Base-by-base conservation (phyloP, 2,113 vertebrate genomes). In the Columbina picui region DNA sequence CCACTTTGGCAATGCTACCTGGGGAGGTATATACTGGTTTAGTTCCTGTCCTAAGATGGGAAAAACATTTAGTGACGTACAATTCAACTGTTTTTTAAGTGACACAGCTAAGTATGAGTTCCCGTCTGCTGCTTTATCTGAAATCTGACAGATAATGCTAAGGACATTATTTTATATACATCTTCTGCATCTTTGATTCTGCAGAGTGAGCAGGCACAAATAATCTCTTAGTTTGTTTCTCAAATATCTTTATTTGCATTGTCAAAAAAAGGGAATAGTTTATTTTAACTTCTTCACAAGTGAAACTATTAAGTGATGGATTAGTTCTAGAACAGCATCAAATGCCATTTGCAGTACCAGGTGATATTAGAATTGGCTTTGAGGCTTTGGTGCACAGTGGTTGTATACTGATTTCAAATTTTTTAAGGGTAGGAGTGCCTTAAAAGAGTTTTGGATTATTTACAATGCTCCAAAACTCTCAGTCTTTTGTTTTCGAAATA, bases 1-100 rank as follows among this genome's bases (percentile, higher is more conserved):
- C 99, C 99, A 2, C 99, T 99, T 59, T 99, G 99, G 99, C 99
- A 99, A 96, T 99, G 99, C 97, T 99, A 99, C 97, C 97, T 99
- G 96, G 99, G 99, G 94, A 99, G 99, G 99, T 99, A 97, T n/a
- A 29, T 89, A 47, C 47, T 94, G 57, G 30, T 93, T 85, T 89
- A 45, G 27, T 65, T 97, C 10, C 15, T 23, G 93, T 17, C 52
- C 34, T 53, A 57, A 30, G n/a, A 90, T 26, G 32, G 19, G n/a
- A 49, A 65, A 56, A 84, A 25, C 7, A 47, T 38, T 47, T 6
- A 60, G 0, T 87, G 47, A 83, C 59, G n/a, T 63, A 12, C 81
- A 73, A 76, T 49, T 60, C 25, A 34, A 32, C 9, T 20, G 94
- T 36, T 20, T 88, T 26, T 59, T 50, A 45, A 79, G 23, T 68